phyloP scores from a whole-genome alignment of 2,113 vertebrate species.

The Perca schrenkii region DNA sequence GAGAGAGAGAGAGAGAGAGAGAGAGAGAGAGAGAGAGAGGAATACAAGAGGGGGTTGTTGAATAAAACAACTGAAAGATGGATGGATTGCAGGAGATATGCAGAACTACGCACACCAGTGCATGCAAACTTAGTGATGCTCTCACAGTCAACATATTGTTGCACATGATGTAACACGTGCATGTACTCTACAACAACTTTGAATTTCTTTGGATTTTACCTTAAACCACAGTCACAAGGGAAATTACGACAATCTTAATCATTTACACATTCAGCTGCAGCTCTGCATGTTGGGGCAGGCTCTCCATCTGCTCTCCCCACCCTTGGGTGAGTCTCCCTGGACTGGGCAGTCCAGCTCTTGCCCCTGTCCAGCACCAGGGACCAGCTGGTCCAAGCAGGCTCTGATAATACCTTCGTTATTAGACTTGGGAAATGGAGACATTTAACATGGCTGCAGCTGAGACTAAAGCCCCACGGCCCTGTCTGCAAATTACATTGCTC shows the following conservation, averaged over 20 bases:
- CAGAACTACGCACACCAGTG: conserved; percentile 13
- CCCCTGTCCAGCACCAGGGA: conserved; percentile 48
- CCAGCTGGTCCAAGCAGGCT: conserved; percentile 68
- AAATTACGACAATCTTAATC: conserved; percentile 49
- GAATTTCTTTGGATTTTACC: conserved; percentile 10
- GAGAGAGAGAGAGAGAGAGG: conserved; percentile 20
- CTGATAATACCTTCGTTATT: conserved; percentile 62
- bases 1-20: conserved; percentile 14
- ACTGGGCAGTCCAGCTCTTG: conserved; percentile 51
- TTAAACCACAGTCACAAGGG: conserved; percentile 31
- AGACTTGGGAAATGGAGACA: conserved; percentile 74
- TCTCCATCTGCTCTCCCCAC: conserved; percentile 2
- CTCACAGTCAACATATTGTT: background rate
- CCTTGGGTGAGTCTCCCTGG: conserved; percentile 47
- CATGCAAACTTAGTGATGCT: background rate
- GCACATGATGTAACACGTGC: conserved; percentile 12
- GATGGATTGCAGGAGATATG: conserved; percentile 38
- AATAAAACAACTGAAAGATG: conserved; percentile 70
- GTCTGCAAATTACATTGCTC: conserved; percentile 75
- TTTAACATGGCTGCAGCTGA: conserved; percentile 73
- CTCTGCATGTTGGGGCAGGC: conserved; percentile 37
- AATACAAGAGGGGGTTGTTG: conserved; percentile 44
- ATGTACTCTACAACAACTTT: background rate
- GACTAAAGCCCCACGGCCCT: conserved; percentile 68
- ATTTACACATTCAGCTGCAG: conserved; percentile 57